Base-by-base conservation (phyloP, 2,797 vertebrate species). In the Acrocephalus scirpaceus region DNA sequence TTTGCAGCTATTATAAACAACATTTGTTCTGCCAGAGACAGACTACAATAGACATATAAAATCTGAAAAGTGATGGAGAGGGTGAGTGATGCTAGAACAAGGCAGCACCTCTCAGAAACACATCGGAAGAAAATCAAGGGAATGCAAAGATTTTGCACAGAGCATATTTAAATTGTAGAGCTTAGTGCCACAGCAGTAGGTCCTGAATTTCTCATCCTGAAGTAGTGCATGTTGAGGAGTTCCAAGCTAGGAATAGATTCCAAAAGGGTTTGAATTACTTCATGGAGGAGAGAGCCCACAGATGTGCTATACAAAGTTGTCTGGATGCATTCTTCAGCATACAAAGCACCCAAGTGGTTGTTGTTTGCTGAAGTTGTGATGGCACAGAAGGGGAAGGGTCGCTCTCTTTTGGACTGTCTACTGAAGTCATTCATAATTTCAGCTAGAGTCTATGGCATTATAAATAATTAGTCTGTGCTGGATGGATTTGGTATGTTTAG, bases 1-100 rank as follows among this genome's bases (percentile, higher is more conserved):
- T 77, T 93, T 91, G 54, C 78, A 65, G 42, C 50, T 80, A 51
- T 65, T 88, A n/a, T 13, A 86, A 96, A 74, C 53, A 88, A 30
- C 27, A 58, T 92, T 77, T 93, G 19, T 86, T 89, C 84, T 93
- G 50, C 72, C 51, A 94, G 78, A 93, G 22, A 38, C 25, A 72
- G 25, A 48, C 36, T 65, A 66, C 20, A 53, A 48, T 16, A 84
- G 54, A 66, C 3, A 7, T 44, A n/a, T 32, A 88, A 90, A 78
- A 86, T 53, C 54, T 42, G 42, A 72, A 47, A 66, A 91, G 18
- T 7, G 27, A 30, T 62, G 54, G 23, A 78, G 34, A 84, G 67
- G 54, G 58, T 62, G 34, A 83, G 20, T 51, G 34, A 53, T 62
- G 62, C 16, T 86, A 56, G 38, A 94, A 66, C 26, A 86, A 78